phyloP scores from a whole-genome alignment of 2,113 vertebrate genomes.

The Mixornis gularis region DNA sequence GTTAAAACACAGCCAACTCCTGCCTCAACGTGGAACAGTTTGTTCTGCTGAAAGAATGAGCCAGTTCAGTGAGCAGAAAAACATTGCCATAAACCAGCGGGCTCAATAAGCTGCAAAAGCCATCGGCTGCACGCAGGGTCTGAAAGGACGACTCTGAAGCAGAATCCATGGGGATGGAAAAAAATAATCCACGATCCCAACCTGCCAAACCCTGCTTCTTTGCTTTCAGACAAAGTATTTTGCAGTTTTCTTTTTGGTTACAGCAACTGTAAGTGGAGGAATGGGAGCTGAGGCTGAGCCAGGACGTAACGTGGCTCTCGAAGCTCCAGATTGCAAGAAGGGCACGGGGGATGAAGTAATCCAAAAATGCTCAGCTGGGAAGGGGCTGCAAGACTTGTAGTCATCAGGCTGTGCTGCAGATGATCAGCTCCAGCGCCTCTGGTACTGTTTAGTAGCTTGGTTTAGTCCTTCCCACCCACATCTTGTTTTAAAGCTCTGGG shows the following conservation, averaged over 20 bases:
- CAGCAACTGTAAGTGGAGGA: conserved; percentile 18
- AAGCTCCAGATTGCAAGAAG: conserved; percentile 36
- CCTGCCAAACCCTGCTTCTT: background rate
- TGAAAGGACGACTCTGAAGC: background rate
- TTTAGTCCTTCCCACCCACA: conserved; percentile 9
- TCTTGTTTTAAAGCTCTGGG: conserved; percentile 21
- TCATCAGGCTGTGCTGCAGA: conserved; percentile 4
- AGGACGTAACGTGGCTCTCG: background rate
- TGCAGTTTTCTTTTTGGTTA: conserved; percentile 30
- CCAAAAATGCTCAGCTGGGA: conserved; percentile 34
- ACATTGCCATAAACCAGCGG: conserved; percentile 72
- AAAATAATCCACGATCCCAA: background rate
- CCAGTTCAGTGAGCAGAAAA: conserved; percentile 81
- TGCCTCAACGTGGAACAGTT: conserved; percentile 78
- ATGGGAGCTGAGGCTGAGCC: conserved; percentile 15
- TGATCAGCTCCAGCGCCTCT: background rate
- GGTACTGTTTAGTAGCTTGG: background rate
- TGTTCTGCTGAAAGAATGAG: conserved; percentile 79
- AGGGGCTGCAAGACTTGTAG: background rate
- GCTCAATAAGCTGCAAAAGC: conserved; percentile 61
- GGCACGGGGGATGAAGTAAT: conserved; percentile 24
- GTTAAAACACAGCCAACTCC: conserved; percentile 80
- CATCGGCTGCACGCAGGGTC: background rate
- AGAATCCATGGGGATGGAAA: background rate
- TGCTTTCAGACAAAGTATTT: conserved; percentile 6